Conservation (phyloP, 2,113 vertebrate species). For the Callospermophilus lateralis region DNA sequence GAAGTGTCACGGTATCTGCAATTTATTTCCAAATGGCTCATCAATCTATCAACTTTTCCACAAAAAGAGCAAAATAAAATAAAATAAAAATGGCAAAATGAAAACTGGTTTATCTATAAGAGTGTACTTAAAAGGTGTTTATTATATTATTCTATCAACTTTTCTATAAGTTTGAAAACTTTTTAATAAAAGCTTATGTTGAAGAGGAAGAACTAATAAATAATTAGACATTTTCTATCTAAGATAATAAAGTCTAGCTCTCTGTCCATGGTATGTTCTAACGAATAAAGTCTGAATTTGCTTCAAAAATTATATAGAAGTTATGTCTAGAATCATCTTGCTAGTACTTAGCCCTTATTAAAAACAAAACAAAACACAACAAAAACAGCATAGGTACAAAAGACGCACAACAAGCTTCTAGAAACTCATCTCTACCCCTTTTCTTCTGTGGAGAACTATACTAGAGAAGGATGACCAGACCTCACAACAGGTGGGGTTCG, state of each 20-base stretch:
- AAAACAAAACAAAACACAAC: too few species aligned
- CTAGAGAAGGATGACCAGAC: neutral
- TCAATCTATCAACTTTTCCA: neutral
- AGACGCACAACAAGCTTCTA: neutral
- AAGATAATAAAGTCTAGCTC: conserved; percentile 14
- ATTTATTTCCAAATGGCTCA: conserved; percentile 29
- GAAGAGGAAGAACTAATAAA: neutral
- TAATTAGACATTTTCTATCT: conserved; percentile 1
- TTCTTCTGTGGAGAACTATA: neutral
- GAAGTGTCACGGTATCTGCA: neutral
- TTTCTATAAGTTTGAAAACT: neutral
- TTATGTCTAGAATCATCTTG: neutral
- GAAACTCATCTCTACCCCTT: neutral
- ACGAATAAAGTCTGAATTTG: neutral
- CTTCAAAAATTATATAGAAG: conserved; percentile 53
- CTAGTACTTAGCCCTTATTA: neutral
- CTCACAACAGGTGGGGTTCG: neutral
- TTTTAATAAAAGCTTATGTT: neutral
- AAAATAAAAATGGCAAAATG: neutral
- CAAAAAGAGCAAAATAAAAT: neutral
- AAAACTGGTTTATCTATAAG: neutral
- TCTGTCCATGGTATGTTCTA: neutral
- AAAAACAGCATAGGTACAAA: neutral
- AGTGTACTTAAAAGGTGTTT: neutral
- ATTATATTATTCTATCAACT: neutral